phyloP scores from a whole-genome alignment of 2,797 vertebrate genomes.

The Kryptolebias ocellatus region DNA sequence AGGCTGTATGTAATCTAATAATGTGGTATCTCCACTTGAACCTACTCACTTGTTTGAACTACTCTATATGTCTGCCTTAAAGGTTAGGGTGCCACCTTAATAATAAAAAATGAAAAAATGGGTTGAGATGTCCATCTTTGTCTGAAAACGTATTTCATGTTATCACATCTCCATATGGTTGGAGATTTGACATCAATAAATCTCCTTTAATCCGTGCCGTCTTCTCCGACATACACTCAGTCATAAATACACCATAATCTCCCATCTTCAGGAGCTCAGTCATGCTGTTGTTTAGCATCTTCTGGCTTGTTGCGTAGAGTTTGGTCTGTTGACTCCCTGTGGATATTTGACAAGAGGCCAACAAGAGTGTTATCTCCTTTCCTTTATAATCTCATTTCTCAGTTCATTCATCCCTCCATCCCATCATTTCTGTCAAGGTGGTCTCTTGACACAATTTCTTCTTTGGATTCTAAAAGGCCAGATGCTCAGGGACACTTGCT shows the following conservation, averaged over 20 bases:
- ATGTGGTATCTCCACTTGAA: no score
- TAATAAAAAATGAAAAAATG: no score
- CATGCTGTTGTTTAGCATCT: conserved; percentile 44
- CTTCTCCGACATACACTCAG: not conserved
- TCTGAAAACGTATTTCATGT: no score
- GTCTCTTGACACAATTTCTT: conserved; percentile 30
- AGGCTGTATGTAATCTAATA: no score
- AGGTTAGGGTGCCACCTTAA: no score
- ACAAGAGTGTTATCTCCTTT: conserved; percentile 22
- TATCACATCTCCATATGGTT: no score
- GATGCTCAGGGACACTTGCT: conserved; percentile 34
- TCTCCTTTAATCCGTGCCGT: not conserved
- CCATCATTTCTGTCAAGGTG: conserved; percentile 24
- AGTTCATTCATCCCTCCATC: conserved; percentile 31
- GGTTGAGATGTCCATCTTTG: no score
- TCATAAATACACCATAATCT: conserved; percentile 5
- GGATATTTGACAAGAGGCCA: conserved; percentile 60
- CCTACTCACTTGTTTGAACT: no score
- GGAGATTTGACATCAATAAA: no score
- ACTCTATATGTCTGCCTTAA: no score
- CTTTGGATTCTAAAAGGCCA: conserved; percentile 35
- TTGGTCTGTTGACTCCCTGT: conserved; percentile 41
- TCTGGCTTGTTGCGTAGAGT: conserved; percentile 49
- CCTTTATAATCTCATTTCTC: conserved; percentile 38
- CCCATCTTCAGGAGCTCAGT: conserved; percentile 35